Evolutionary conservation across 2,797 vertebrate species (phyloP), one percentile per base, ranked within the genome.

Genomic region (Lutjanus argentimaculatus): DNA sequence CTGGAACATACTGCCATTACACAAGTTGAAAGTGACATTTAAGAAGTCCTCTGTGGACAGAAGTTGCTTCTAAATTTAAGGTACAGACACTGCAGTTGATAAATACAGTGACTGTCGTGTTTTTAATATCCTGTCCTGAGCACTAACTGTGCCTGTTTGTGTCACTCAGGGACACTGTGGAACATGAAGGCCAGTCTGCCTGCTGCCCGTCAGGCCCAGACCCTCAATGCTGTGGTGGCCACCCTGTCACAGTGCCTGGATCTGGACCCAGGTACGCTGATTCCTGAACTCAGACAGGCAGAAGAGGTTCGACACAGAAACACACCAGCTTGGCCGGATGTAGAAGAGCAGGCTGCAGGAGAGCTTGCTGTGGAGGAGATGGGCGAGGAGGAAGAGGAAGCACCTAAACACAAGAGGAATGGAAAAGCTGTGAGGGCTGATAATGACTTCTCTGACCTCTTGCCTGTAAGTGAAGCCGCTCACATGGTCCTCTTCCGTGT

Each of bases 141-240:
- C 42, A 1, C 16, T 25, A 16, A 25, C 25, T 43, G 45, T 0
- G 11, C 25, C 63, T 25, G 21, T 30, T 30, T 63, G 52, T 74
- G 19, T 63, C 57, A 21, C 43, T 83, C 86, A 99, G 99, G 98
- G 15, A 95, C 96, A 1, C 36, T 98, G 62, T 99, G 99, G 99
- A 99, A 99, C 88, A 87, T 98, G 88, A 99, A 98, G 88, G 94
- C 90, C 62, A 88, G 94, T 48, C 90, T 99, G 53, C 97, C 97
- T 7, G 83, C 93, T 8, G 94, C 95, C 65, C 96, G 94, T 75
- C 97, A 99, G 91, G 96, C 98, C 40, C 95, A 97, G 89, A 96
- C 93, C 0, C 90, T 99, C 71, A 96, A 92, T 15, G 96, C 97
- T 8, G 93, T 98, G 77, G 91, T 97, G 55, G 95, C 96, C 93